Base-by-base conservation (phyloP, 2,113 vertebrate genomes). In the Lophius piscatorius region DNA sequence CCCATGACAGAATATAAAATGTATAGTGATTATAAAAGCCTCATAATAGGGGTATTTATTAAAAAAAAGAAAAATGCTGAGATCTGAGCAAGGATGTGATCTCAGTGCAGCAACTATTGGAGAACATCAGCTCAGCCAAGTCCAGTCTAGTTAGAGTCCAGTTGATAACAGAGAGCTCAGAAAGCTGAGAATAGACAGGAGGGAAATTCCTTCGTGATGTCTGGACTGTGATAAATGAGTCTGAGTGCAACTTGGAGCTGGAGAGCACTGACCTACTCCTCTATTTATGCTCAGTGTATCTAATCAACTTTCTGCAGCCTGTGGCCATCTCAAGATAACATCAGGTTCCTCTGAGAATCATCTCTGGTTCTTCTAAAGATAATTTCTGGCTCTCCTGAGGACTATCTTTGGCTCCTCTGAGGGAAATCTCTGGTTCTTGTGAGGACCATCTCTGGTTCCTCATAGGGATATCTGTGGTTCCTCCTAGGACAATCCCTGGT, bases 221-320 rank as follows among this genome's bases (percentile, higher is more conserved):
- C 85, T 81, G 78, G 56, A 76, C 60, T 74, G 70, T 68, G 80
- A 81, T 80, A 69, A 78, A 76, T 81, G 48, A 48, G 36, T 51
- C 36, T 71, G 70, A 83, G 74, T 67, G 68, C 61, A 66, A 50
- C 44, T 61, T 6, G 65, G 60, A 68, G 72, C 78, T 61, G 22
- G 48, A 62, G 48, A 63, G 58, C 33, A 24, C 55, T 54, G 48
- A 39, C 33, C 70, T 66, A 65, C 22, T 59, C 57, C 60, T 76
- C 71, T 68, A 63, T 76, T 76, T 77, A 61, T 74, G 71, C 46
- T 46, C 2, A n/a, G 52, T 64, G 26, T 72, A 82, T 87, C 80
- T 83, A 82, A 88, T 86, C 84, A 76, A 70, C 63, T 74, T 75
- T 72, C 74, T 74, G 67, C 56, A 66, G 70, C 17, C 67, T 16